These are phyloP conservation scores for Dasyornis broadbenti DNA, from an alignment of 2,113 vertebrate species.

Conservation along the genomic window DNA sequence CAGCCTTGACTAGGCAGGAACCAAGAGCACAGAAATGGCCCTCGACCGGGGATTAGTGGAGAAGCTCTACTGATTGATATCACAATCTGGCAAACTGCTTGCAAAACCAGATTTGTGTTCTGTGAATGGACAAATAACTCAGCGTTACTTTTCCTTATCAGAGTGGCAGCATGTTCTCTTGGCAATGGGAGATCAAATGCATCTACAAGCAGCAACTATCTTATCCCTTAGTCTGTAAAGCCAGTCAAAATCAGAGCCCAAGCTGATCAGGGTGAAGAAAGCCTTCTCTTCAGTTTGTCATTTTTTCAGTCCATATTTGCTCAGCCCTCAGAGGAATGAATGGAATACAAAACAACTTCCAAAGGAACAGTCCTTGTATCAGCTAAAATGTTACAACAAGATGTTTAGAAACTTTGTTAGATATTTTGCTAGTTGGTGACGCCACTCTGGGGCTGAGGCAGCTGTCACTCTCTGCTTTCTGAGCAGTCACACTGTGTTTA, in stretches of 20 bases:
- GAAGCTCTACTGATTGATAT: background rate
- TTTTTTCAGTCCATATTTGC: background rate
- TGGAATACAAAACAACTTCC: background rate
- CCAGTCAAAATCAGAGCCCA: background rate
- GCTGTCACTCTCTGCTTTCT: background rate
- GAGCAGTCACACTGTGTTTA: accelerated
- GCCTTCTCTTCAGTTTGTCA: background rate
- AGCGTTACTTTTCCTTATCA: background rate
- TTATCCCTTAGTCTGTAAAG: background rate
- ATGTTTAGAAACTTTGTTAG: background rate
- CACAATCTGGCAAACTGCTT: background rate
- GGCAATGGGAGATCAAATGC: background rate
- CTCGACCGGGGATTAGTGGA: background rate
- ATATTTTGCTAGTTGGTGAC: background rate
- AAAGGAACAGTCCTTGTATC: background rate
- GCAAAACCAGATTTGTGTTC: background rate
- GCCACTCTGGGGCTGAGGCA: background rate
- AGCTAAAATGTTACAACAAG: background rate
- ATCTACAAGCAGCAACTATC: background rate
- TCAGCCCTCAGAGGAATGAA: background rate
- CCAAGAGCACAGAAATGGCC: background rate
- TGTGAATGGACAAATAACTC: background rate
- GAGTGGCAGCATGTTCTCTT: background rate
- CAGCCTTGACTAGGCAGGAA: background rate
- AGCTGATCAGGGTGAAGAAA: background rate